These are phyloP conservation scores for Nasua narica DNA, from an alignment of 2,797 vertebrate genomes.

Conservation along the genomic window DNA sequence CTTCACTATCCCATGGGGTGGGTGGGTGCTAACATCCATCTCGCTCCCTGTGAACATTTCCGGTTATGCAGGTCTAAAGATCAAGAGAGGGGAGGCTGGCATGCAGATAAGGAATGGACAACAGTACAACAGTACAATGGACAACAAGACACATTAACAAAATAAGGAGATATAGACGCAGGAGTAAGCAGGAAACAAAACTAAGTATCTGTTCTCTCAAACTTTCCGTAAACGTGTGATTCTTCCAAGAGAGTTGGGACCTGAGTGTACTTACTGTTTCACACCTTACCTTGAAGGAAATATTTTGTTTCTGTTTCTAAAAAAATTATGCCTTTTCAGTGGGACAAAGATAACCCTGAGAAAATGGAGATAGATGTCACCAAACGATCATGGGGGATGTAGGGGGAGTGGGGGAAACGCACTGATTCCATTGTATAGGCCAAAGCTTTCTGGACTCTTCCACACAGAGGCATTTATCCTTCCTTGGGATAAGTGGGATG, in stretches of 20 bases:
- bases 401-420: neutral
- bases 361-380: neutral
- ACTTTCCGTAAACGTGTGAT: neutral
- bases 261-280: neutral
- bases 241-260: neutral
- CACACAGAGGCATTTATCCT: neutral
- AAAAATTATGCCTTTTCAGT: neutral
- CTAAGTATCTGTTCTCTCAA: neutral
- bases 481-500: too few species aligned
- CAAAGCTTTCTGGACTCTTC: neutral
- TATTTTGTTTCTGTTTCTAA: neutral
- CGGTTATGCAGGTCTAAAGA: neutral
- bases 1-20: neutral
- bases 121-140: neutral
- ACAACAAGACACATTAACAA: neutral
- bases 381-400: neutral
- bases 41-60: neutral
- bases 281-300: neutral
- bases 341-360: neutral
- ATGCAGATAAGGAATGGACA: neutral
- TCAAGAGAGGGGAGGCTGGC: neutral
- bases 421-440: neutral
- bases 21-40: neutral
- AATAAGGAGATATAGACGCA: neutral
- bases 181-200: neutral